These are phyloP conservation scores for Cheilosia urbana DNA, from an alignment of 2,888 invertebrate species.

Conservation along the genomic window DNA sequence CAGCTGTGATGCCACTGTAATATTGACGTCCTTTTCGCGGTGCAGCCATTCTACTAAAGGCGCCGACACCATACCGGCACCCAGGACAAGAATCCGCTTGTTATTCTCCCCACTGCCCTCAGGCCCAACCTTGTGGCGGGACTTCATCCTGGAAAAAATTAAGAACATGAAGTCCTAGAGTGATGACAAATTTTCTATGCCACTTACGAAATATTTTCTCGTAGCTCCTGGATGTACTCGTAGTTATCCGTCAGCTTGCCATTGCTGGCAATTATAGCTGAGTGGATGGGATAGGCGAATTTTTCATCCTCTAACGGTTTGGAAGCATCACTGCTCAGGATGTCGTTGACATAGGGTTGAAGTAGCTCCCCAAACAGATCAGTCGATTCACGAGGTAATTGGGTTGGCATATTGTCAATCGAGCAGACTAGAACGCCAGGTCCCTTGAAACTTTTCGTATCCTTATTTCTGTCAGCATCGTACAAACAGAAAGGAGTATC, in stretches of 20 bases:
- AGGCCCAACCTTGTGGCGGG: slow-evolving; percentile 87
- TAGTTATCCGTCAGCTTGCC: slow-evolving; percentile 95
- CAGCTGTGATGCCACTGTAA: slow-evolving; percentile 94
- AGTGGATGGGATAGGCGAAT: slow-evolving; percentile 85
- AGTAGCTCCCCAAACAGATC: slow-evolving; percentile 98
- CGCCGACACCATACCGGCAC: slow-evolving; percentile 97
- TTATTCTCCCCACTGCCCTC: slow-evolving; percentile 86
- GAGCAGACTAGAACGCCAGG: slow-evolving; percentile 99
- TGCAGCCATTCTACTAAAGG: slow-evolving; percentile 97
- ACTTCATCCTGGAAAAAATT: slow-evolving; percentile 84
- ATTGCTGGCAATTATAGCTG: slow-evolving; percentile 97
- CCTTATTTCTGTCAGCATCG: slow-evolving; percentile 98
- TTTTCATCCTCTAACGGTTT: slow-evolving; percentile 91
- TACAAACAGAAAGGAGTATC: slow-evolving; percentile 99
- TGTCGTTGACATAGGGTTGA: slow-evolving; percentile 94
- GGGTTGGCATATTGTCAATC: slow-evolving; percentile 99
- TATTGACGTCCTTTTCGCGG: slow-evolving; percentile 90
- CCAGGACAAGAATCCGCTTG: slow-evolving; percentile 93
- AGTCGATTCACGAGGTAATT: slow-evolving; percentile 97
- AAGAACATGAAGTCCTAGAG: neutral
- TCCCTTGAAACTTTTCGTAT: slow-evolving; percentile 97
- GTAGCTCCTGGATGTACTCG: slow-evolving; percentile 96
- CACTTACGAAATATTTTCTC: slow-evolving; percentile 87
- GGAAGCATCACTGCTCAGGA: slow-evolving; percentile 92
- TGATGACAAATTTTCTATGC: neutral